Conservation (phyloP, 2,113 vertebrate species). For the Ornithorhynchus anatinus region DNA sequence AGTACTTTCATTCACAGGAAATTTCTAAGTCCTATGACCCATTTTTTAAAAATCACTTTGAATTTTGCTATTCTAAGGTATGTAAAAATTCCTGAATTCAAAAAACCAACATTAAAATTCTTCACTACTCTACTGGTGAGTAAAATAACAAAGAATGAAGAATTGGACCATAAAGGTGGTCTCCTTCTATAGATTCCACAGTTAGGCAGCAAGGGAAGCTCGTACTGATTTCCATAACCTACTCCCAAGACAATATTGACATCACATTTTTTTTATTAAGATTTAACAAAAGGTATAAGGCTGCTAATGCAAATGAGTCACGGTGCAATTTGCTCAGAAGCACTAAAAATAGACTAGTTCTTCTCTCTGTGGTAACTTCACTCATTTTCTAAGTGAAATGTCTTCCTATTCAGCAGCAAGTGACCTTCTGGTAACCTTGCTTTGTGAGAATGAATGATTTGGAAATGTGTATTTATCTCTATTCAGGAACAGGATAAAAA, state of each 20-base stretch:
- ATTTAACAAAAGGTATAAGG: neutral
- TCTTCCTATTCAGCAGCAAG: conserved; percentile 8
- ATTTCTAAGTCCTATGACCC: no score
- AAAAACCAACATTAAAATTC: no score
- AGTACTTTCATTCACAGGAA: no score
- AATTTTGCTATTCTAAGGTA: no score
- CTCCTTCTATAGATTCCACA: no score
- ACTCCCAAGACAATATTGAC: no score
- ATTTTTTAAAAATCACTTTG: no score
- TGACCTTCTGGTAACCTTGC: conserved; percentile 26
- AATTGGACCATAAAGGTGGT: no score
- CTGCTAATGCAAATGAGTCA: neutral
- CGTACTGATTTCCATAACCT: neutral
- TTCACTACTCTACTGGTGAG: no score
- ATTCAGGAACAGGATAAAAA: conserved; percentile 26
- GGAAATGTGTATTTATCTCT: conserved; percentile 35
- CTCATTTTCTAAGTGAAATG: conserved; percentile 5
- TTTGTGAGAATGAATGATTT: conserved; percentile 33
- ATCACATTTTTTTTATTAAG: no score
- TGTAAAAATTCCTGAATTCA: no score
- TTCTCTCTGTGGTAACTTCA: neutral
- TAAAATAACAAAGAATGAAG: no score
- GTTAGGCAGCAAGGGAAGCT: neutral
- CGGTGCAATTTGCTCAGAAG: neutral
- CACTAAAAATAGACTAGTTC: neutral